Percentiles rank a stretch among this genome's conserved stretches.
These are phyloP conservation scores for Calameuta pallipes DNA, from an alignment of 2,888 invertebrate species.

Conservation along the genomic window DNA sequence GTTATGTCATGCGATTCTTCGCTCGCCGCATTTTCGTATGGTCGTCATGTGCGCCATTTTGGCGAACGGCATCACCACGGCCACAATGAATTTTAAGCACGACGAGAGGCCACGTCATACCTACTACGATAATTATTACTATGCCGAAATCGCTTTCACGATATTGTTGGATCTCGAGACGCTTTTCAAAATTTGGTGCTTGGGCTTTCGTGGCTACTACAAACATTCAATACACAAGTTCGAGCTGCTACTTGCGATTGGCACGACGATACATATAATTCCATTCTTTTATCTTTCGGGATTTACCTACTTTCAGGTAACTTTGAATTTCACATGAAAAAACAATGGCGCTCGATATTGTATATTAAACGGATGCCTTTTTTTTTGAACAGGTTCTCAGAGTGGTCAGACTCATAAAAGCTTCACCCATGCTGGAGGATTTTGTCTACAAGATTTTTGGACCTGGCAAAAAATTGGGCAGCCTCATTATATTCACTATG, in stretches of 20 bases:
- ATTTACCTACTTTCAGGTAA: conserved; percentile 95
- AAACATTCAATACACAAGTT: conserved; percentile 98
- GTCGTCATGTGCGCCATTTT: conserved; percentile 94
- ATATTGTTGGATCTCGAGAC: conserved; percentile 94
- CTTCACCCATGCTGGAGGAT: conserved; percentile 97
- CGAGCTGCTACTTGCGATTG: conserved; percentile 91
- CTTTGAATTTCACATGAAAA: neutral
- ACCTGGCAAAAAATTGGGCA: conserved; percentile 97
- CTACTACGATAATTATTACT: conserved; percentile 93
- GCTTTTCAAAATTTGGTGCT: conserved; percentile 96
- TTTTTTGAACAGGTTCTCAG: conserved; percentile 80
- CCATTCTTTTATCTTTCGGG: conserved; percentile 92
- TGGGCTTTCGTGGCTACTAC: conserved; percentile 95
- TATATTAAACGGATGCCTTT: conserved; percentile 12
- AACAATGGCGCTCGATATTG: neutral
- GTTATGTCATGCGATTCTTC: conserved; percentile 84
- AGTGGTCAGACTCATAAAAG: conserved; percentile 95
- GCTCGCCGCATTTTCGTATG: conserved; percentile 92
- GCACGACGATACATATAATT: conserved; percentile 93
- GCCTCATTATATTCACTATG: conserved; percentile 99
- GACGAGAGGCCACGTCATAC: conserved; percentile 85
- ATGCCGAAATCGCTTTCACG: conserved; percentile 95
- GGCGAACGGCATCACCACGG: conserved; percentile 95
- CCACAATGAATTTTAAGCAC: conserved; percentile 94
- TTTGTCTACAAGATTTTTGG: conserved; percentile 96